These are phyloP conservation scores for Pandemis cinnamomeana DNA, from an alignment of 2,888 invertebrate species.

Conservation along the genomic window DNA sequence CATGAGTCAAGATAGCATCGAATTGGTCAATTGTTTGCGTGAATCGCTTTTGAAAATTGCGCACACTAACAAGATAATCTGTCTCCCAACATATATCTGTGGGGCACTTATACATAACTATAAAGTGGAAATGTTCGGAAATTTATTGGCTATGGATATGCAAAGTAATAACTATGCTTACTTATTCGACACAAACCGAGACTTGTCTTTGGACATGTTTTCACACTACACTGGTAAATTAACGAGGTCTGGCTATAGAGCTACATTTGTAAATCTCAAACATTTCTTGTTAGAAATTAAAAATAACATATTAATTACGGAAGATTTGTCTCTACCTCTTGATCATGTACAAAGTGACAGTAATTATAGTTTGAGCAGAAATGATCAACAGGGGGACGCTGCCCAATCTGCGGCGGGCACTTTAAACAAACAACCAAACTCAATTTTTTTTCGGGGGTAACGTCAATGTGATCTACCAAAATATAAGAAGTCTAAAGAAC, in stretches of 20 bases:
- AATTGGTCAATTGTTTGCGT: neutral
- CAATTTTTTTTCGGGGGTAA: too few species aligned
- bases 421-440: too few species aligned
- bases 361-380: too few species aligned
- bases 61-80: constrained; percentile 11
- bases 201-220: neutral
- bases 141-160: constrained; percentile 1
- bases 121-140: constrained; percentile 11
- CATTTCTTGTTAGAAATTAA: neutral
- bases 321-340: neutral
- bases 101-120: constrained; percentile 13
- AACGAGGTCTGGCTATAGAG: neutral
- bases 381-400: too few species aligned
- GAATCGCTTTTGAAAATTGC: neutral
- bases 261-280: neutral
- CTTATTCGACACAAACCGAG: neutral
- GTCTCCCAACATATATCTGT: constrained; percentile 13
- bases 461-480: too few species aligned
- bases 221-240: neutral
- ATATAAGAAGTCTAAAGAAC: too few species aligned
- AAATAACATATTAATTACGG: neutral
- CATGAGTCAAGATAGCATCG: neutral
- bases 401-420: too few species aligned
- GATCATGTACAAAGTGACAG: neutral
- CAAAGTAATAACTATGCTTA: neutral